Evolutionary conservation across 2,113 vertebrate genomes (phyloP).

Genomic region (Danio rerio): DNA sequence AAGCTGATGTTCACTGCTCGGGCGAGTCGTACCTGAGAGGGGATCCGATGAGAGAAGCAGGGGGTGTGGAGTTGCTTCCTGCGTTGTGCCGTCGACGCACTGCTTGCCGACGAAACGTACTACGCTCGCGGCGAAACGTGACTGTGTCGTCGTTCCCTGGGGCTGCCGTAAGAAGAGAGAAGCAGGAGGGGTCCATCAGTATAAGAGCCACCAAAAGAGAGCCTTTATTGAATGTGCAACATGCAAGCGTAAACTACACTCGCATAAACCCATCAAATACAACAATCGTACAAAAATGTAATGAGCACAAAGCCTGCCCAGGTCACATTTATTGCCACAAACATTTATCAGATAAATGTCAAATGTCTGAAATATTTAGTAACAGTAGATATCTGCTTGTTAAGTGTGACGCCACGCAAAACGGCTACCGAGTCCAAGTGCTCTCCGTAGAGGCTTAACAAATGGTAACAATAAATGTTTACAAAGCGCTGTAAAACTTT

Average conservation of each 20-base stretch:
- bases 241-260: background rate
- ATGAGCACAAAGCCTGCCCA: background rate
- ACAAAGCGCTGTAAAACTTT: too few species aligned
- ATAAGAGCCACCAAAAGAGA: background rate
- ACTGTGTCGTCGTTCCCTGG: constrained; percentile 93
- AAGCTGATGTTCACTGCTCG: background rate
- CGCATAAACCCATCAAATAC: background rate
- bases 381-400: too few species aligned
- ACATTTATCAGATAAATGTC: background rate
- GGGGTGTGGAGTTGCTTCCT: constrained; percentile 97
- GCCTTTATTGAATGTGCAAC: background rate
- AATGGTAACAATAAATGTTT: too few species aligned
- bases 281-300: background rate
- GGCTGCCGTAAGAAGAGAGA: constrained; percentile 87
- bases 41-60: constrained; percentile 96
- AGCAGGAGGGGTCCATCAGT: constrained; percentile 36
- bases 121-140: constrained; percentile 95
- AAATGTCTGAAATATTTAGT: background rate
- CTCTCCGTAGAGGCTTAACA: too few species aligned
- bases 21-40: constrained; percentile 90
- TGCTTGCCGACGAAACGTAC: constrained; percentile 98
- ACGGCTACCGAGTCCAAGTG: too few species aligned
- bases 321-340: background rate
- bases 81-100: constrained; percentile 98
- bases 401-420: too few species aligned